A percentile compares a stretch with the other conserved stretches of the same genome.
Conservation (phyloP, 2,113 vertebrate genomes). For the Rhynchomys soricoides region DNA sequence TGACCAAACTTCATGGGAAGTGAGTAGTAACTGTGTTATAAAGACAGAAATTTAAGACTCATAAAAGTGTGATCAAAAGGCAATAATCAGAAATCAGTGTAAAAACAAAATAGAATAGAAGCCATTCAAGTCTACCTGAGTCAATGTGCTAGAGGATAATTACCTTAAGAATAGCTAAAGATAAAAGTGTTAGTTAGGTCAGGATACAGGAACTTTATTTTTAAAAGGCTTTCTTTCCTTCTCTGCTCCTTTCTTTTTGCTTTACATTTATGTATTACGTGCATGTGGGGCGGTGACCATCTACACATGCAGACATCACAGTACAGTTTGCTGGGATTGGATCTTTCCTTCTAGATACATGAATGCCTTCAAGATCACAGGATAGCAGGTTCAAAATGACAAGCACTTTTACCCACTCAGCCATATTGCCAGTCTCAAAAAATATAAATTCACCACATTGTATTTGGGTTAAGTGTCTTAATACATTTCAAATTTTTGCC, state of each 20-base stretch:
- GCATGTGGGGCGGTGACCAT: too few species aligned
- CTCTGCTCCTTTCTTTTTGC: not conserved
- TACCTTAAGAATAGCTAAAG: not conserved
- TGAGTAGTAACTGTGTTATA: not conserved
- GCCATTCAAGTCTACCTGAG: not conserved
- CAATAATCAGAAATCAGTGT: not conserved
- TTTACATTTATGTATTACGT: not conserved
- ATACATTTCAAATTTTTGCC: slow-evolving; percentile 13
- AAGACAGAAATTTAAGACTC: not conserved
- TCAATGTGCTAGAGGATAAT: not conserved
- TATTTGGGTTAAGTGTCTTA: not conserved
- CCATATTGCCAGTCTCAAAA: not conserved
- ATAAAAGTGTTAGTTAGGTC: not conserved
- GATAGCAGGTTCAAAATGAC: not conserved
- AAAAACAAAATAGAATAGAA: not conserved
- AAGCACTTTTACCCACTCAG: not conserved
- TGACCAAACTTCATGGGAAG: not conserved
- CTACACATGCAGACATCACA: too few species aligned
- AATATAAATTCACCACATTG: not conserved
- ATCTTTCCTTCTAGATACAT: too few species aligned
- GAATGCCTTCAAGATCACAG: too few species aligned
- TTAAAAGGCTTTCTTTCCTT: not conserved
- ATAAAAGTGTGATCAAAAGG: not conserved
- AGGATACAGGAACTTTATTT: not conserved
- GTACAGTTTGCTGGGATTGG: not conserved